Base-by-base conservation (phyloP, 2,113 vertebrate species). In the Phalacrocorax carbo region DNA sequence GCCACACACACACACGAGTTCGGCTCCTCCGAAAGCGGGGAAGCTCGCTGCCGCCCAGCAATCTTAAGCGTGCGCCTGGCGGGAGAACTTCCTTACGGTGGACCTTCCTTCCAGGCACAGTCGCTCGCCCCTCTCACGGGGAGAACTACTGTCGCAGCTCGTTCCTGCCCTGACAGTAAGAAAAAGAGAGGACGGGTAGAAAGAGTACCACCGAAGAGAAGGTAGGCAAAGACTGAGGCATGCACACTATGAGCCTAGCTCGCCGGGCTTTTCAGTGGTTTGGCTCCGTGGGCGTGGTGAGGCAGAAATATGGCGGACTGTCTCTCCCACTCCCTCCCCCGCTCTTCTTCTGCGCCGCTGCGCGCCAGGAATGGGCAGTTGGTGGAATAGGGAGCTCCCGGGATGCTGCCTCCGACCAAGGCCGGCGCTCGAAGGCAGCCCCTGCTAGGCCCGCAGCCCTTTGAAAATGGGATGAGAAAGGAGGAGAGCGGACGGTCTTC, bases 261-360 rank as follows among this genome's bases (percentile, higher is more conserved):
- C 30, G 82, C 90, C 86, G 44, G 89, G 51, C 15, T 93, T 88
- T 88, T 89, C 93, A 96, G 70, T 93, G 48, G 82, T 87, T 95
- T 54, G 38, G 87, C 87, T 96, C 86, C 87, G 92, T 95, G 96
- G 97, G 97, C 95, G 97, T 98, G 97, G 97, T 96, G 54, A 88
- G 68, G 90, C 88, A 86, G 92, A 95, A 98, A 98, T 96, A 98
- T 98, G 98, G 98, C 97, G 97, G 96, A 94, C 82, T 89, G 76
- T 36, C 88, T 88, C 93, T 91, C 52, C 65, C 77, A 9, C 46
- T 42, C 22, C n/a, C 27, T 57, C 17, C 75, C n/a, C 14, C 6
- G 36, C 40, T 73, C 65, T 82, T 87, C 23, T 34, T 12, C 80
- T 61, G 60, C 36, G 70, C 92, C 38, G 23, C 78, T 92, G 66